A percentile compares a stretch with the other conserved stretches of the same genome.
phyloP scores from a whole-genome alignment of 2,797 vertebrate species.

The Myoxocephalus aenaeus region DNA sequence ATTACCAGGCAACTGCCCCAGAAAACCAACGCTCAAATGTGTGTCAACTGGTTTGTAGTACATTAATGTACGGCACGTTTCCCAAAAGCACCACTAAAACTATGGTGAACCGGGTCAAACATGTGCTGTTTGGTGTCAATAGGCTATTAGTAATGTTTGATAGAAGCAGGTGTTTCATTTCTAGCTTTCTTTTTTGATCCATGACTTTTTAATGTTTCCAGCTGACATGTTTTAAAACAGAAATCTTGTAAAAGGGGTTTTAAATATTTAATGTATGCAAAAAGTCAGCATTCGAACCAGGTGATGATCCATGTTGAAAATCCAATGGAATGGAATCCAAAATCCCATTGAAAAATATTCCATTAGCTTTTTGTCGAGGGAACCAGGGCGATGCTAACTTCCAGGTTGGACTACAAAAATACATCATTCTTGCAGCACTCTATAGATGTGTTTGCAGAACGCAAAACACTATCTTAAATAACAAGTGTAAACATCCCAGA shows the following conservation, averaged over 20 bases:
- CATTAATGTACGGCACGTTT: background rate
- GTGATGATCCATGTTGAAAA: background rate
- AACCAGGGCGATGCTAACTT: no score
- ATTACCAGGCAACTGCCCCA: background rate
- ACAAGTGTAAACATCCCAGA: background rate
- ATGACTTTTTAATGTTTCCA: background rate
- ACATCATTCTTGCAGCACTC: no score
- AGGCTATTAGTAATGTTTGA: background rate
- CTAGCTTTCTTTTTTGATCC: background rate
- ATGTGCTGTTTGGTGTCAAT: background rate
- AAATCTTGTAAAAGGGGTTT: background rate
- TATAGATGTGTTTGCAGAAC: no score
- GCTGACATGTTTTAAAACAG: background rate
- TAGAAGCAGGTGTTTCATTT: background rate
- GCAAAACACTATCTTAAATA: background rate
- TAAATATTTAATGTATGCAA: background rate
- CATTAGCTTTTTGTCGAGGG: no score
- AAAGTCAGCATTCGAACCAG: background rate
- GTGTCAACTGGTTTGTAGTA: background rate
- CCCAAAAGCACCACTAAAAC: background rate
- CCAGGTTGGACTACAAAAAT: no score
- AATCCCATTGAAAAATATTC: no score
- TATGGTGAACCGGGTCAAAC: no score
- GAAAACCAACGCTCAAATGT: background rate
- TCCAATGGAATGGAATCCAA: no score